Conservation (phyloP, 1,140 invertebrate genomes). For the Euura saliciscinereae region DNA sequence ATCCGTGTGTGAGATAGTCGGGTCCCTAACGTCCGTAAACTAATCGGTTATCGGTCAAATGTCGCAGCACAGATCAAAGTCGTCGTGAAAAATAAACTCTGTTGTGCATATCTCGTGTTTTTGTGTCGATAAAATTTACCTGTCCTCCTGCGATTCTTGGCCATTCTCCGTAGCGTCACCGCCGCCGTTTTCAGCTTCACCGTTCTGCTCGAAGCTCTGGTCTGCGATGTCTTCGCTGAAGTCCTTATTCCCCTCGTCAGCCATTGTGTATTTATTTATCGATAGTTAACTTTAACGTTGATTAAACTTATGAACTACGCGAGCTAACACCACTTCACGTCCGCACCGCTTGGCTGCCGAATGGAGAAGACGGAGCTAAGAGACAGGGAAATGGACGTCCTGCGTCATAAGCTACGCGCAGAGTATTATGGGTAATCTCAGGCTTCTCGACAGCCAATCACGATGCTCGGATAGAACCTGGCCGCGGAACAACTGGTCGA, state of each 20-base stretch:
- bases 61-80: not conserved
- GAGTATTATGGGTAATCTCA: not conserved
- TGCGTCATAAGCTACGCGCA: not conserved
- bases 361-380: slow-evolving; percentile 43
- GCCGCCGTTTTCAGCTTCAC: slow-evolving; percentile 50
- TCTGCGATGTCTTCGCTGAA: slow-evolving; percentile 58
- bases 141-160: slow-evolving; percentile 57
- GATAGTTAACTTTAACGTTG: slow-evolving; percentile 12
- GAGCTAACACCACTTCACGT: slow-evolving; percentile 33
- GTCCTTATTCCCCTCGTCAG: slow-evolving; percentile 58
- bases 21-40: not conserved
- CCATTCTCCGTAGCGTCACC: slow-evolving; percentile 53
- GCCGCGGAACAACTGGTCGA: not conserved
- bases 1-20: not conserved
- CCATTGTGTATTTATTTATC: slow-evolving; percentile 36
- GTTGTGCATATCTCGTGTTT: not conserved
- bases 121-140: slow-evolving; percentile 38
- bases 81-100: not conserved
- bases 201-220: slow-evolving; percentile 58
- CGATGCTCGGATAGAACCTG: not conserved
- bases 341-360: slow-evolving; percentile 41
- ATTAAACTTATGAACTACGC: slow-evolving; percentile 20
- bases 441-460: not conserved
- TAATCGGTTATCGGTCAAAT: not conserved
- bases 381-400: not conserved